Base-by-base conservation (phyloP, 2,888 invertebrate genomes). In the Tanaodytes sp. region DNA sequence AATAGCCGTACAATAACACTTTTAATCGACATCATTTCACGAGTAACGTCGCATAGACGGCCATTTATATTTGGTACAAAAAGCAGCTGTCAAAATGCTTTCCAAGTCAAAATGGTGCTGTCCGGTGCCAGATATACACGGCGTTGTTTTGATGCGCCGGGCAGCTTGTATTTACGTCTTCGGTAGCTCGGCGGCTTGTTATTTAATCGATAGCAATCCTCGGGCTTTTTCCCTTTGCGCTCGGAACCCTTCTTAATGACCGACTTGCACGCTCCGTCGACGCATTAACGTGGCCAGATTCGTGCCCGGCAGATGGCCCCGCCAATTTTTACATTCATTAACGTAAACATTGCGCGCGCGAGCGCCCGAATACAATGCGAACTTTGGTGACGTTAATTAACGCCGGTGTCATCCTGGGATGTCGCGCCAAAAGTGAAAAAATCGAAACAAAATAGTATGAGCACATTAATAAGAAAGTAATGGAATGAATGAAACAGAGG, bases 131-230 rank as follows among this genome's bases (percentile, higher is more conserved):
- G 31, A 48, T 19, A 48, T n/a, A 30, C 12, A 1, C 14, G 15
- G n/a, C n/a, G 23, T 64, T 55, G 49, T 64, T 57, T 57, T 57
- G 64, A 51, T 57, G 51, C 52, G 36, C 18, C 31, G 30, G 19
- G 31, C 40, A 19, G 43, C n/a, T 18, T 11, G 40, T 59, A 59
- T 65, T 65, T 65, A 52, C 65, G 49, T 57, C 39, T 31, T 46
- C 27, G 52, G 20, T 45, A 52, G 51, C 30, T 43, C 43, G 27
- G 33, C 27, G 63, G 31, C 64, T 43, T 74, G 78, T 79, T 82
- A 82, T 83, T 82, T 80, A 79, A 82, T 83, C 82, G 81, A 83
- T 83, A 82, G 79, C 72, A 75, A 75, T 74, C 72, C 78, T 75
- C 75, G 75, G 54, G 40, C 70, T 71, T 58, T 63, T 73, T 74